A percentile compares a stretch with the other conserved stretches of the same genome.
Conservation (phyloP, 2,888 invertebrate species). For the Saturnia pavonia region DNA sequence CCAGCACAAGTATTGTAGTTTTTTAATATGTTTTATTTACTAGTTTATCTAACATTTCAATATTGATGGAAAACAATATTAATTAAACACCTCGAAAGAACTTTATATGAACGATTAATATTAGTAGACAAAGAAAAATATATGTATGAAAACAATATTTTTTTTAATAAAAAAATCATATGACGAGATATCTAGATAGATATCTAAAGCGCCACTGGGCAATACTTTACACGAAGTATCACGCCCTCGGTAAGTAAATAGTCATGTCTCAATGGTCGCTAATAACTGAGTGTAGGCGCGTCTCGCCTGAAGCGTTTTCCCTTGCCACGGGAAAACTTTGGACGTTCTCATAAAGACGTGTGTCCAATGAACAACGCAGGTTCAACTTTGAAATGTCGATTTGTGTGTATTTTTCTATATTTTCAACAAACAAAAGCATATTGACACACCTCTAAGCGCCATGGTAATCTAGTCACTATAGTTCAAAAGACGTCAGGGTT, state of each 20-base stretch:
- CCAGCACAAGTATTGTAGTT: neutral
- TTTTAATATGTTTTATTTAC: neutral
- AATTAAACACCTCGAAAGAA: neutral
- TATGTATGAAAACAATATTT: neutral
- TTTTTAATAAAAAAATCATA: neutral
- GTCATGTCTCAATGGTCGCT: conserved; percentile 72
- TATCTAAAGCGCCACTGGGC: conserved; percentile 50
- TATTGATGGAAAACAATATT: neutral
- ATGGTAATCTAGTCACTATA: neutral
- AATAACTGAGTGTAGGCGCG: conserved; percentile 71
- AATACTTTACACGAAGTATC: conserved; percentile 47
- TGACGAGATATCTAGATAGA: conserved; percentile 32
- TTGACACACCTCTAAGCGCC: neutral
- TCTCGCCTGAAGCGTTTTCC: conserved; percentile 63
- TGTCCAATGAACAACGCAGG: conserved; percentile 12
- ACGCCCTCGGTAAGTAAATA: conserved; percentile 71
- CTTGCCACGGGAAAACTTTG: conserved; percentile 63
- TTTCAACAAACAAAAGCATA: neutral
- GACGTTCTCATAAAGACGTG: conserved; percentile 27
- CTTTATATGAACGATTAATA: neutral
- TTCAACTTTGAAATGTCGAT: conserved; percentile 4
- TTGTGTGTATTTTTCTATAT: neutral
- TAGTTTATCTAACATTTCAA: too few relatives aligned
- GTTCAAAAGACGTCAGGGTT: neutral
- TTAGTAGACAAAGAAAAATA: neutral